These are phyloP conservation scores for Tortricodes alternella DNA, from an alignment of 2,888 invertebrate species.

Conservation along the genomic window DNA sequence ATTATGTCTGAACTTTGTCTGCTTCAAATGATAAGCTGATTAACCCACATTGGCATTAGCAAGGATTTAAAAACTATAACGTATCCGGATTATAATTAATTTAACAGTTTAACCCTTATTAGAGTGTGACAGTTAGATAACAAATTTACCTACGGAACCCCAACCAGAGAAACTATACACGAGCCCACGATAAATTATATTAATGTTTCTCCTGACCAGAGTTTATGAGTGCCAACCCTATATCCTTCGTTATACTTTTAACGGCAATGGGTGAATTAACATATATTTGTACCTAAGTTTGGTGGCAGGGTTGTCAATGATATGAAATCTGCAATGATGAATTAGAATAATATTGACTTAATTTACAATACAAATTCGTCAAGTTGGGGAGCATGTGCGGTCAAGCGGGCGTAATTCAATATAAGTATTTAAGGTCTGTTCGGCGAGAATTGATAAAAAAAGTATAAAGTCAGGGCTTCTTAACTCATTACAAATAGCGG, in stretches of 20 bases:
- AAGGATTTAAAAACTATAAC: too few species aligned
- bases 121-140: constrained; percentile 26
- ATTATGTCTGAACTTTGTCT: too few species aligned
- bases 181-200: constrained; percentile 22
- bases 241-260: constrained; percentile 1
- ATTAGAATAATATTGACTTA: too few species aligned
- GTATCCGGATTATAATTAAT: constrained; percentile 8
- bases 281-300: neutral
- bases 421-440: too few species aligned
- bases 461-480: too few species aligned
- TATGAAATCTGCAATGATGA: neutral
- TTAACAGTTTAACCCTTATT: constrained; percentile 25
- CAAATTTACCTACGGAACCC: constrained; percentile 22
- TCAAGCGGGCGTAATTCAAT: too few species aligned
- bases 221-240: constrained; percentile 8
- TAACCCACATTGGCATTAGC: too few species aligned
- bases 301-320: neutral
- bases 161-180: constrained; percentile 9
- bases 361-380: too few species aligned
- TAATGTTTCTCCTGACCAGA: constrained; percentile 8
- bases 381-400: too few species aligned
- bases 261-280: neutral
- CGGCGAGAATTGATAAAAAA: too few species aligned
- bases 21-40: too few species aligned
- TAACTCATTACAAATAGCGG: too few species aligned